Conservation (phyloP, 2,888 invertebrate genomes). For the Dusona sp. region DNA sequence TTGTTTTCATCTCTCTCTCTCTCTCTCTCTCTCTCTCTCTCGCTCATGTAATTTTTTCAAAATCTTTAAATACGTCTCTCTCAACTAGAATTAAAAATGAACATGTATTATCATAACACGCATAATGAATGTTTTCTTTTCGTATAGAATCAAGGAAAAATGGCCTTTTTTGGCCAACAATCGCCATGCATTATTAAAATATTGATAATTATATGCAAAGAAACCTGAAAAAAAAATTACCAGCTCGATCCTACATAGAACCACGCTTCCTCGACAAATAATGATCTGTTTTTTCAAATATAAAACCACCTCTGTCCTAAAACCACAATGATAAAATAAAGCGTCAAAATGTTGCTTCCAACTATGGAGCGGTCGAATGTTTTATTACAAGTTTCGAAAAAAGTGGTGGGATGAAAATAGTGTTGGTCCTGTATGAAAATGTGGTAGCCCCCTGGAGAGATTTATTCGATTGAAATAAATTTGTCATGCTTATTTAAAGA, state of each 20-base stretch:
- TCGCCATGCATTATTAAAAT: too few species aligned
- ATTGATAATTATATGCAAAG: not conserved
- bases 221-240: not conserved
- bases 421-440: not conserved
- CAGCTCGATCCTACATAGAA: not conserved
- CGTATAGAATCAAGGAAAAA: too few species aligned
- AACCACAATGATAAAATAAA: not conserved
- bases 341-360: not conserved
- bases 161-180: too few species aligned
- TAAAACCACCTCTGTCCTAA: not conserved
- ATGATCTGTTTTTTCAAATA: not conserved
- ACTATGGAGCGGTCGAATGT: not conserved
- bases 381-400: not conserved
- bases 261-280: not conserved
- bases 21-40: too few species aligned
- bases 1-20: too few species aligned
- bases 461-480: slow-evolving; percentile 4
- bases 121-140: too few species aligned
- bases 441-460: not conserved
- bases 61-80: too few species aligned
- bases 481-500: not conserved
- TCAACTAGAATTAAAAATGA: too few species aligned
- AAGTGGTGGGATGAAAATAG: not conserved
- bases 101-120: too few species aligned
- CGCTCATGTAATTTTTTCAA: too few species aligned